Base-by-base conservation (phyloP, 2,797 vertebrate species). In the Coendou prehensilis region DNA sequence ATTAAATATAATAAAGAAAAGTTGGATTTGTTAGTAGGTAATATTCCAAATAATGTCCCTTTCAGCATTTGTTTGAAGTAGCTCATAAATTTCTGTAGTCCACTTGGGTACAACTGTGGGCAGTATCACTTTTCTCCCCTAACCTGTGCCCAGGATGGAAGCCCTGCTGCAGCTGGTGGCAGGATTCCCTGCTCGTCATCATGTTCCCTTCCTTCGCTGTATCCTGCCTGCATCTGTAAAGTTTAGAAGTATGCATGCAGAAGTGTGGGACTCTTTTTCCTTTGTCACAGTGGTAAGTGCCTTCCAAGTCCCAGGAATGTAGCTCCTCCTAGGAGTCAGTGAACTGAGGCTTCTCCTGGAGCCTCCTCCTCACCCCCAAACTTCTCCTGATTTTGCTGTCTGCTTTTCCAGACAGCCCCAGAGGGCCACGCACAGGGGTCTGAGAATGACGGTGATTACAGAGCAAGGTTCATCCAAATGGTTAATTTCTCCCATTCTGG, bases 401-500 rank as follows among this genome's bases (percentile, higher is more conserved):
- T 84, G 89, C 83, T 80, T 47, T 97, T 79, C 87, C 41, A 78
- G 93, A 95, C 95, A 91, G 85, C 89, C 7, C 6, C 83, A 30
- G 89, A 82, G 92, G 95, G 91, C 91, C 80, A 86, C 37, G 76
- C n/a, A 3, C 33, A 9, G 91, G 95, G 94, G 89, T 95, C 98
- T 93, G 89, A 83, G 52, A 1, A 69, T 90, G 54, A 75, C 83
- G 14, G 33, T 80, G 93, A 95, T 88, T 92, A 94, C 97, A 95
- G 96, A 96, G 78, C 97, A 98, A 94, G 87, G 89, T 93, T 73
- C 67, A 86, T 96, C 97, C 97, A 52, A 96, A 95, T 9, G 14
- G 71, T 94, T 97, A 52, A 97, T 97, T 84, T 98, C 78, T 97
- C 87, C 93, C 97, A 85, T 97, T 80, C 97, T 78, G 5, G 96